phyloP scores from a whole-genome alignment of 2,888 invertebrate species.

The Actias luna region DNA sequence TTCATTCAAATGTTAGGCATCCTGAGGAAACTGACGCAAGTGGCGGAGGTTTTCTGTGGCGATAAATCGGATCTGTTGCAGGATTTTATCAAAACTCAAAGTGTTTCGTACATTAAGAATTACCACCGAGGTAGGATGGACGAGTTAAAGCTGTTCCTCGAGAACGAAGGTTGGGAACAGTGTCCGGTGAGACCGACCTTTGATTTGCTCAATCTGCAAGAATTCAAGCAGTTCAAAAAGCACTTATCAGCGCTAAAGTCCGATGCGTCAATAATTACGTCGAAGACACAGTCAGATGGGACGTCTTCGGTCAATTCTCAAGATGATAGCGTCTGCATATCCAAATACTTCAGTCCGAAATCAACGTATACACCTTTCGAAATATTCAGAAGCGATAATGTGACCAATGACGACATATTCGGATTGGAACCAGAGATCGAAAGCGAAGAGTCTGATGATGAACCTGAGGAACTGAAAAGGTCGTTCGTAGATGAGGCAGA shows the following conservation, averaged over 20 bases:
- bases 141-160: conserved; percentile 94
- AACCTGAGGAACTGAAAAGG: conserved; percentile 85
- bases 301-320: conserved; percentile 82
- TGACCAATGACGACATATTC: conserved; percentile 85
- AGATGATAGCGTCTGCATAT: conserved; percentile 81
- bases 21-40: conserved; percentile 92
- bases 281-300: conserved; percentile 66
- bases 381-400: conserved; percentile 85
- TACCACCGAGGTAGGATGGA: conserved; percentile 94
- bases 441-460: conserved; percentile 81
- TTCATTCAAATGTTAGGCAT: conserved; percentile 95
- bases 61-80: conserved; percentile 93
- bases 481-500: conserved; percentile 87
- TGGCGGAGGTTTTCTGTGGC: conserved; percentile 94
- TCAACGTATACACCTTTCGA: conserved; percentile 88
- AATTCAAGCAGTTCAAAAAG: conserved; percentile 83
- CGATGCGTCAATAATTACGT: conserved; percentile 43
- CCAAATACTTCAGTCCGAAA: conserved; percentile 81
- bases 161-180: conserved; percentile 97
- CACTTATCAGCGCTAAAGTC: conserved; percentile 64
- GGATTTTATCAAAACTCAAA: conserved; percentile 93
- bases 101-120: conserved; percentile 92
- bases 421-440: conserved; percentile 75
- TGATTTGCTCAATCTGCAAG: conserved; percentile 92
- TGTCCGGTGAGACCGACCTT: conserved; percentile 94